Evolutionary conservation across 2,797 vertebrate genomes (phyloP), one percentile per base, ranked within the genome.

Genomic region (Lithobates sylvaticus): DNA sequence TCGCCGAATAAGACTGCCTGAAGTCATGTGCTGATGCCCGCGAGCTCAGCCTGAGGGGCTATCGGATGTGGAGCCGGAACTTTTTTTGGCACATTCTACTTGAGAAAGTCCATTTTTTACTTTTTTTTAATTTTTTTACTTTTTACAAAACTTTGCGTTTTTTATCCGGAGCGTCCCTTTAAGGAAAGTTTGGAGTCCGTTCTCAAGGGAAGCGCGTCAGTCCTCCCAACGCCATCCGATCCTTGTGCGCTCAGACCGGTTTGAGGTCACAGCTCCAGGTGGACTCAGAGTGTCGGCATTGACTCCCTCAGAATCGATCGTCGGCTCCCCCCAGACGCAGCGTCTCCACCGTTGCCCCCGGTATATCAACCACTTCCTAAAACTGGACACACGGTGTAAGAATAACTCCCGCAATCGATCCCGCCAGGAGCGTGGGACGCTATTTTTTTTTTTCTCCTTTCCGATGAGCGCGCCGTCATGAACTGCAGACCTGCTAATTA

Each of bases 361-460:
- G 58, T 54, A 87, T 87, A 83, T 58, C 79, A 79, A 10, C 54
- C 78, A 36, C 72, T 76, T 83, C 78, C 68, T 12, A 32, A 86
- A 74, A 76, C 29, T 16, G 8, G 44, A 58, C 68, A 15, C 64
- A 39, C n/a, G 23, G 54, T 39, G 4, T 79, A 44, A 73, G 29
- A 44, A 74, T 65, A 64, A 80, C 83, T 39, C 8, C 3, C n/a
- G 39, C 10, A 44, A 47, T 78, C 23, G 5, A 64, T 8, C n/a
- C 21, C 2, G 44, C 54, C 58, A 76, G 39, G 70, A 42, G 61
- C 54, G 73, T 70, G 69, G 47, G 68, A 36, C 39, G 23, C 64
- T 50, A 47, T n/a, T 2, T 68, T 81, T 70, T 50, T 36, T 50
- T 6, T 39, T 39, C 1, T n/a, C 16, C 15, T 84, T 71, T 47